Base-by-base conservation (phyloP, 2,797 vertebrate species). In the Hemibagrus guttatus region DNA sequence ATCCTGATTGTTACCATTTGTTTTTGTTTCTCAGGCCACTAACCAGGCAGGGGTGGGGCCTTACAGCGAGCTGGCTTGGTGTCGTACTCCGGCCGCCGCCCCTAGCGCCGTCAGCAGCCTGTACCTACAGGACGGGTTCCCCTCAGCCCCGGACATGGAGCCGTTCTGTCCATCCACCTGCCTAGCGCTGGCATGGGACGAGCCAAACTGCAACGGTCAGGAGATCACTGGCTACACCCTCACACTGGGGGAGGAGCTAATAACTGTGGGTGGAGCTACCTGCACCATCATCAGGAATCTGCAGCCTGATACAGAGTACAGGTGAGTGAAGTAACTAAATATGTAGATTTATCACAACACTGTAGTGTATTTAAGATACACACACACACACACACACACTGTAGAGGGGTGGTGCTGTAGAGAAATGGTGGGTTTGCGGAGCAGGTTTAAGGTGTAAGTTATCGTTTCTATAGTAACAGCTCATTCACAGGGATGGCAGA, bases 251-350 rank as follows among this genome's bases (percentile, higher is more conserved):
- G 95, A 97, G 28, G 83, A 90, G 83, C 95, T 89, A 90, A 92
- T 99, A 76, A 91, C 94, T 0, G 96, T 98, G 91, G 97, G 96
- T 12, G 96, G 94, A 0, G 93, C 94, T 35, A 97, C 96, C 0
- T 95, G 92, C 87, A 94, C 97, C 0, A n/a, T 97, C 26, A 89
- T 99, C 71, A 93, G 92, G 0, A 96, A 95, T 61, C 94, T 99
- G 91, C 97, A 98, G 91, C 98, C 98, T 1, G 97, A 99, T 95
- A 98, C 95, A 85, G 96, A 97, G 1, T 99, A 99, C 96, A 95
- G 97, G 98, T 99, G 93, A 94, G 95, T 0, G 1, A 17, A 35
- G 72, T 7, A 49, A 49, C 46, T 49, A 49, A 49, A 49, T 49
- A 49, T 49, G 9, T 49, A 9, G 9, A 9, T 39, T 39, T 39